Conservation (phyloP, 2,797 vertebrate species). For the Caiman crocodilus region DNA sequence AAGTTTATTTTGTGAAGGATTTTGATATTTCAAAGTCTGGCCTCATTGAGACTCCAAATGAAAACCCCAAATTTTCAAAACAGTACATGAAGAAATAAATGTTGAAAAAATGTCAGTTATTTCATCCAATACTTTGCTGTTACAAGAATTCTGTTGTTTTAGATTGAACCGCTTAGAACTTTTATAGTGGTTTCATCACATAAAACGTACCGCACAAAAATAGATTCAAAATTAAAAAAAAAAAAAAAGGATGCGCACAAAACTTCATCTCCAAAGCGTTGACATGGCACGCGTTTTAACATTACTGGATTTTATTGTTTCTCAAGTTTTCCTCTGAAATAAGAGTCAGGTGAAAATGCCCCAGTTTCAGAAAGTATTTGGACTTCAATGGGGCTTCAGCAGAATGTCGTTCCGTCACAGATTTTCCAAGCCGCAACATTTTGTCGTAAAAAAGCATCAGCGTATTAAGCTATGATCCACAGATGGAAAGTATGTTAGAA, state of each 20-base stretch:
- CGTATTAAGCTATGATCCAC: fast-evolving
- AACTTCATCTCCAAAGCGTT: not conserved
- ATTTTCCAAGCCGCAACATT: not conserved
- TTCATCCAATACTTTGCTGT: not conserved
- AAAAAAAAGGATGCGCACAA: not conserved
- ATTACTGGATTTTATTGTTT: not conserved
- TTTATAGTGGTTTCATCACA: not conserved
- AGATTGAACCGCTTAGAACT: not conserved
- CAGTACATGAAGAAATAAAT: not conserved
- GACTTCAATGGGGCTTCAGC: not conserved
- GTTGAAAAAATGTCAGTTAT: not conserved
- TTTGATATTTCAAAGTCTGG: constrained; percentile 17
- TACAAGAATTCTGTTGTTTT: not conserved
- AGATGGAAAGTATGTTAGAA: not conserved
- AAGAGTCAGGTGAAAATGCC: not conserved
- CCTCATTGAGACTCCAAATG: not conserved
- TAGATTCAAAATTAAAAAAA: not conserved
- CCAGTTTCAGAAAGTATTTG: not conserved
- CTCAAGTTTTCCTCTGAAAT: not conserved
- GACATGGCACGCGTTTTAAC: not conserved
- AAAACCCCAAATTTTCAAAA: not conserved
- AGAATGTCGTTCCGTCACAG: not conserved
- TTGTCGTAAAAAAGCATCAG: not conserved
- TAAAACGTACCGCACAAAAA: not conserved
- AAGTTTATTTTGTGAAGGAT: constrained; percentile 1